These are phyloP conservation scores for Regulus satrapa DNA, from an alignment of 2,113 vertebrate species.

Conservation along the genomic window DNA sequence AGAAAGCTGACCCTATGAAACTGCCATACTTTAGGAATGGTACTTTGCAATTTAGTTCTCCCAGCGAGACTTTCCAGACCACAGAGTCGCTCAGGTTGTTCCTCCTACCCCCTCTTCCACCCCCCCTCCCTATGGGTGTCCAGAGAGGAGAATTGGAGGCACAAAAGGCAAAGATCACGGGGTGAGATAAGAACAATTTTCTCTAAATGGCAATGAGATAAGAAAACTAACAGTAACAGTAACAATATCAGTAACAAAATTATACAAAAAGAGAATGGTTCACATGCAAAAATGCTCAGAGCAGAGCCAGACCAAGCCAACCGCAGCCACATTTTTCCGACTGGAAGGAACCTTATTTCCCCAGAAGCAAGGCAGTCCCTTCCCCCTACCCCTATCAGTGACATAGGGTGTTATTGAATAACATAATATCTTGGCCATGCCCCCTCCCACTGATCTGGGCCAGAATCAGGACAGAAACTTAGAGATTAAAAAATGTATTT, in stretches of 20 bases:
- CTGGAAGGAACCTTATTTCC: not conserved
- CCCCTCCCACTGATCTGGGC: not conserved
- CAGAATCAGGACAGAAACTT: not conserved
- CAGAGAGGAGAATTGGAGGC: not conserved
- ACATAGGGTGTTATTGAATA: not conserved
- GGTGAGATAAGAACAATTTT: not conserved
- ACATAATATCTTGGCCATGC: not conserved
- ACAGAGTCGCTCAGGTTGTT: accelerated
- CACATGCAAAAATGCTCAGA: not conserved
- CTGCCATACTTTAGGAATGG: not conserved
- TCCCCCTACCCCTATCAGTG: not conserved
- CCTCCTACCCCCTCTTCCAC: not conserved
- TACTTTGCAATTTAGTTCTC: not conserved
- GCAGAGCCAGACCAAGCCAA: not conserved
- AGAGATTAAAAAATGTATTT: not conserved
- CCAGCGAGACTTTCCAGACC: not conserved
- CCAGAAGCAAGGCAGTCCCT: not conserved
- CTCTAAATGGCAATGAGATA: not conserved
- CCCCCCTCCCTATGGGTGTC: no score
- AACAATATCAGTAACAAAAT: not conserved
- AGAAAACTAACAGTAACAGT: not conserved
- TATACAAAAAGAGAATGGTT: not conserved
- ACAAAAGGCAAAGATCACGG: not conserved
- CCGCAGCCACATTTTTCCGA: not conserved
- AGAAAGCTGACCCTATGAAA: not conserved